A percentile compares a stretch with the other conserved stretches of the same genome.
Evolutionary conservation across 2,113 vertebrate genomes (phyloP).

Genomic region (Patagioenas fasciata): DNA sequence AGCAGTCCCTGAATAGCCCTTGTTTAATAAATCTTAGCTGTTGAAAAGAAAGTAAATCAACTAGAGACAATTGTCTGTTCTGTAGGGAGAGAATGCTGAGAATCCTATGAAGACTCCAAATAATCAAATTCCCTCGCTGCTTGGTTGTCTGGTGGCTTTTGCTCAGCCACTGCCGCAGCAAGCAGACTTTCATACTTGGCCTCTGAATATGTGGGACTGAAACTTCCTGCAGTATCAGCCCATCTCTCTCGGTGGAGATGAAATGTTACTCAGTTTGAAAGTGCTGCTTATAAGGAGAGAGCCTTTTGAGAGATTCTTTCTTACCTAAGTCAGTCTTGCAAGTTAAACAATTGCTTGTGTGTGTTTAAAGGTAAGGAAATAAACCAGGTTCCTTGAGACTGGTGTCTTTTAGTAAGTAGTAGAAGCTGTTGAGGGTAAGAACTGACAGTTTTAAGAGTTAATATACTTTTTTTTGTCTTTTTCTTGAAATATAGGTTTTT

Average conservation of each 20-base stretch:
- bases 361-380: background rate
- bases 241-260: background rate
- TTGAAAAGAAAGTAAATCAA: conserved; percentile 24
- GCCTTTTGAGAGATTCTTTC: background rate
- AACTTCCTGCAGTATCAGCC: background rate
- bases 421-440: background rate
- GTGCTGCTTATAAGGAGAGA: background rate
- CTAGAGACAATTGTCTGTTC: background rate
- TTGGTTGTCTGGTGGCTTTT: background rate
- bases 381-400: background rate
- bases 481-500: background rate
- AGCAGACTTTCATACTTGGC: background rate
- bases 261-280: conserved; percentile 27
- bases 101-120: background rate
- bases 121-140: background rate
- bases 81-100: background rate
- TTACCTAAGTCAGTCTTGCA: background rate
- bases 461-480: background rate
- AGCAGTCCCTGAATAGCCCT: background rate
- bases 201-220: background rate
- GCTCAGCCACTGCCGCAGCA: background rate
- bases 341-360: background rate
- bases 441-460: background rate
- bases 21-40: background rate
- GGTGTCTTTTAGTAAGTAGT: background rate